Conservation (phyloP, 2,797 vertebrate genomes). For the Lepus oiostolus region DNA sequence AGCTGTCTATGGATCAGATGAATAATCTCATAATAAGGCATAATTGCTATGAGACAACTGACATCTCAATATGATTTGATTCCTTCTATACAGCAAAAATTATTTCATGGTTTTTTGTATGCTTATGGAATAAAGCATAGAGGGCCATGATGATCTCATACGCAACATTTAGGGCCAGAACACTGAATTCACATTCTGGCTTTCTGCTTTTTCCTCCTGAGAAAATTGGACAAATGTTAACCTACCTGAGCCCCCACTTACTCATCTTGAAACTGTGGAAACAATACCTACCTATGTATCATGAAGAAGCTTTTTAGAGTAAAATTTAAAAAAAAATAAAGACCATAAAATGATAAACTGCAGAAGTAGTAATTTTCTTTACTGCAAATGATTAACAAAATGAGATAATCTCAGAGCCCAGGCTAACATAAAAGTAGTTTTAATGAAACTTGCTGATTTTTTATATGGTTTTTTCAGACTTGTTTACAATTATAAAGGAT, state of each 20-base stretch:
- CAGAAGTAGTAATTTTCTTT: slow-evolving; percentile 3
- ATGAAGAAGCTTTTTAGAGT: not conserved
- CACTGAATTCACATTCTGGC: not conserved
- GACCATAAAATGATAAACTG: not conserved
- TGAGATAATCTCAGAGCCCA: not conserved
- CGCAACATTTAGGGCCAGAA: not conserved
- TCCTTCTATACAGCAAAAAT: slow-evolving; percentile 29
- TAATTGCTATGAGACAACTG: slow-evolving; percentile 3
- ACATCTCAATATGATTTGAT: slow-evolving; percentile 30
- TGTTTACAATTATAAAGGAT: not conserved
- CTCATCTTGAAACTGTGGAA: not conserved
- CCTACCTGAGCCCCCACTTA: not conserved
- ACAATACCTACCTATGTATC: not conserved
- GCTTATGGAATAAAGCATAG: not conserved
- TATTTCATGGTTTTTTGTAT: slow-evolving; percentile 19
- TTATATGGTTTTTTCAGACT: not conserved
- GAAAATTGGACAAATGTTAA: not conserved
- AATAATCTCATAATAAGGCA: slow-evolving; percentile 19
- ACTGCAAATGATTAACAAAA: not conserved
- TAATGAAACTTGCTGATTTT: not conserved
- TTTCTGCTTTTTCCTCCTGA: slow-evolving; percentile 27
- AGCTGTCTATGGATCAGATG: not conserved
- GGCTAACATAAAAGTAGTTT: not conserved
- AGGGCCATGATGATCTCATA: not conserved
- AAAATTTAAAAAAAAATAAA: not conserved